Conservation (phyloP, 2,113 vertebrate species). For the Oncorhynchus nerka region DNA sequence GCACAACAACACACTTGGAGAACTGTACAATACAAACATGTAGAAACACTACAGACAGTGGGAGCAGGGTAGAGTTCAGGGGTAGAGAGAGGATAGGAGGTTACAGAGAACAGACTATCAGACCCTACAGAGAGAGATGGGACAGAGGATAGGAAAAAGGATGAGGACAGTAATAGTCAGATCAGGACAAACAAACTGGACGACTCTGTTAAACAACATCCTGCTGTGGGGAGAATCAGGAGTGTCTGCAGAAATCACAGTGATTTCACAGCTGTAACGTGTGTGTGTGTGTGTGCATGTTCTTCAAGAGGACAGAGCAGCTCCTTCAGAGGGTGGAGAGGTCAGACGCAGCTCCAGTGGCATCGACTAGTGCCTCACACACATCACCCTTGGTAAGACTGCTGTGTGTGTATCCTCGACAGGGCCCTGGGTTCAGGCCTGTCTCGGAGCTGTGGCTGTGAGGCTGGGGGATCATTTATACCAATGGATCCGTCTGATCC, state of each 20-base stretch:
- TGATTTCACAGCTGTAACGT: neutral
- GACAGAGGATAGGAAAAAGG: no score
- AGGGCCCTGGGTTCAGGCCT: constrained; percentile 38
- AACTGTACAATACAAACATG: constrained; percentile 46
- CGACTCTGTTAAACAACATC: neutral
- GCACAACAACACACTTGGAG: constrained; percentile 24
- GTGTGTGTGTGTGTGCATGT: neutral
- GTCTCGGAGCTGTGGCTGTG: constrained; percentile 49
- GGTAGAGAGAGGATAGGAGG: neutral
- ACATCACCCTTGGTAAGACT: constrained; percentile 57
- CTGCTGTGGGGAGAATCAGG: constrained; percentile 19
- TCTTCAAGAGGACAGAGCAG: constrained; percentile 42
- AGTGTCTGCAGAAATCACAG: constrained; percentile 14
- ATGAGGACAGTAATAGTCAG: constrained; percentile 15
- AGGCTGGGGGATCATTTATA: constrained; percentile 50
- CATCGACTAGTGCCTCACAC: constrained; percentile 40
- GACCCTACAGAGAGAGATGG: neutral
- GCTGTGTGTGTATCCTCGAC: constrained; percentile 11
- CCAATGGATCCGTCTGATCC: constrained; percentile 36
- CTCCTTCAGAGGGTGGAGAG: constrained; percentile 56
- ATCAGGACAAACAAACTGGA: constrained; percentile 18
- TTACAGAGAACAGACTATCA: neutral
- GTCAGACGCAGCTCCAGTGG: constrained; percentile 22
- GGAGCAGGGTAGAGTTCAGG: neutral
- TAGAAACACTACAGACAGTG: constrained; percentile 1